These are phyloP conservation scores for Papilio polyxenes DNA, from an alignment of 1,140 invertebrate species.

Conservation along the genomic window DNA sequence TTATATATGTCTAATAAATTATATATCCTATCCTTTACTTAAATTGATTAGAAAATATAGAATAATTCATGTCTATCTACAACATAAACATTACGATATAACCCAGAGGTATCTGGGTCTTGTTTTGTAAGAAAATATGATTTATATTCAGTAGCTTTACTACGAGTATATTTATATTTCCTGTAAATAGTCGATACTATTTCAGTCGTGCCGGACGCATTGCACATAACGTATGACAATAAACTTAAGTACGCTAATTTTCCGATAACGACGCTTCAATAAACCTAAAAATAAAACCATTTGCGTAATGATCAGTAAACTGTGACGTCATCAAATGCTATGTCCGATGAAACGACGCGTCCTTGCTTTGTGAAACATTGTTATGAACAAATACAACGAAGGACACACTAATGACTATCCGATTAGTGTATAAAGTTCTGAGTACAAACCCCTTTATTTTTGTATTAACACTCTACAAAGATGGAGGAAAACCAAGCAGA, in stretches of 20 bases:
- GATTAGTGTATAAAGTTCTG: conserved; percentile 30
- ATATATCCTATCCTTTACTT: too few relatives aligned
- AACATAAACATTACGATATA: background rate
- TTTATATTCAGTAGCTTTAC: background rate
- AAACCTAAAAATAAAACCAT: conserved; percentile 38
- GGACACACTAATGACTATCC: conserved; percentile 29
- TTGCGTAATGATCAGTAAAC: conserved; percentile 34
- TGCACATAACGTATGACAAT: conserved; percentile 28
- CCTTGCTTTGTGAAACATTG: background rate
- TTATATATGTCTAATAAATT: too few relatives aligned
- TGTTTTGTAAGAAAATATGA: conserved; percentile 3
- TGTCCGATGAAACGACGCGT: conserved; percentile 25
- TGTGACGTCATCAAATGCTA: conserved; percentile 32
- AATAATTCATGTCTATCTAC: background rate
- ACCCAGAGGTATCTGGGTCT: background rate
- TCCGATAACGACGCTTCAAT: conserved; percentile 31
- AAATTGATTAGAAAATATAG: background rate
- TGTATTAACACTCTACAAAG: too few relatives aligned
- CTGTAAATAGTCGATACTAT: conserved; percentile 13
- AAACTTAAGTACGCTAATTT: conserved; percentile 35
- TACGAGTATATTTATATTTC: conserved; percentile 11
- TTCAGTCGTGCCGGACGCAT: conserved; percentile 18
- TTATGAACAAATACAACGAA: conserved; percentile 31
- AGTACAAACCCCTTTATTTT: background rate
- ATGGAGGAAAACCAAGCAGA: too few relatives aligned